Conservation (phyloP, 2,888 invertebrate species). For the Drosophila mettleri region DNA sequence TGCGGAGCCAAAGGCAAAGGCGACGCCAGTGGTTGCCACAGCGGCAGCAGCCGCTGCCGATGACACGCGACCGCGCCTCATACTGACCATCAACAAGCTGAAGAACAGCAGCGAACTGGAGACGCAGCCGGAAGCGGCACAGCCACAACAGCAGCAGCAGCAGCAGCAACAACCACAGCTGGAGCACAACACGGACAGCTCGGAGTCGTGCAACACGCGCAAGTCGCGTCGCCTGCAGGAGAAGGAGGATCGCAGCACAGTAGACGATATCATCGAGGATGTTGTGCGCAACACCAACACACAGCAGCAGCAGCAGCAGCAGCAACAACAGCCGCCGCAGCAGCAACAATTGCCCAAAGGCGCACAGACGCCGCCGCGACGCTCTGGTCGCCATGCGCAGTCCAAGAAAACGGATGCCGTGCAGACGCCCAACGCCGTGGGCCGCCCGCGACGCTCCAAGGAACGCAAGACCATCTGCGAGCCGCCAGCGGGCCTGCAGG, state of each 20-base stretch:
- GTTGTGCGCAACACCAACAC: constrained; percentile 89
- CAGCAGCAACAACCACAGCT: constrained; percentile 36
- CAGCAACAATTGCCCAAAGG: constrained; percentile 77
- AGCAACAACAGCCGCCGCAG: constrained; percentile 25
- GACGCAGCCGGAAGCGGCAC: constrained; percentile 66
- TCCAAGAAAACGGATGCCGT: constrained; percentile 73
- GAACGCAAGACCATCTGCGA: constrained; percentile 89
- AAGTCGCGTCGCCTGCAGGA: constrained; percentile 93
- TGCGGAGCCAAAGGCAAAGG: constrained; percentile 85
- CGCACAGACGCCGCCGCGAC: constrained; percentile 83
- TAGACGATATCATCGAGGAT: constrained; percentile 96
- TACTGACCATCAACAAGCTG: constrained; percentile 92
- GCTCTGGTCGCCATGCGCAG: constrained; percentile 84
- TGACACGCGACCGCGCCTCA: constrained; percentile 88
- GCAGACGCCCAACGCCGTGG: constrained; percentile 72
- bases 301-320: constrained; percentile 46
- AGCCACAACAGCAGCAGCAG: constrained; percentile 84
- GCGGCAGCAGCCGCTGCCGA: constrained; percentile 38
- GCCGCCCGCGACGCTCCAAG: constrained; percentile 87
- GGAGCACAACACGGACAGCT: constrained; percentile 71
- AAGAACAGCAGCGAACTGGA: constrained; percentile 81
- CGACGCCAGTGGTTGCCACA: constrained; percentile 20
- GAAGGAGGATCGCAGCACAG: constrained; percentile 90
- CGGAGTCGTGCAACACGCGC: constrained; percentile 87
- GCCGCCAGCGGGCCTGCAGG: constrained; percentile 29